Percentiles rank a stretch among this genome's conserved stretches.
These are phyloP conservation scores for Drosophila pallidifrons DNA, from an alignment of 1,140 invertebrate species.

Conservation along the genomic window DNA sequence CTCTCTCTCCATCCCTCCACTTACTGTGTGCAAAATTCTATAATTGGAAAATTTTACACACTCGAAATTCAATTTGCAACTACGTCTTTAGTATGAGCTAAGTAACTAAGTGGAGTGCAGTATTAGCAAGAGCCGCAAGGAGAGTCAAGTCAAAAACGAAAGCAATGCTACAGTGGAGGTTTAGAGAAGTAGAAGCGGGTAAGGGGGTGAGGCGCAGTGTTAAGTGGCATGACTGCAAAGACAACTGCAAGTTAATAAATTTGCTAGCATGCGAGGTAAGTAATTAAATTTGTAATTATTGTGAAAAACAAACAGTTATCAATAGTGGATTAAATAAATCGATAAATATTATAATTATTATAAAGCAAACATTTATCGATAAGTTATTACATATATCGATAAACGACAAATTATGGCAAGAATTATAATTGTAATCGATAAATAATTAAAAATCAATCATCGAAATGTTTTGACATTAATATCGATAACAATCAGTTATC, in stretches of 20 bases:
- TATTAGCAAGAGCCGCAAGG: conserved; percentile 22
- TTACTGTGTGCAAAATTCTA: conserved; percentile 54
- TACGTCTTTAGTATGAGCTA: conserved; percentile 14
- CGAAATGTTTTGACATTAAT: no score
- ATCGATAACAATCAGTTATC: no score
- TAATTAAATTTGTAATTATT: conserved; percentile 20
- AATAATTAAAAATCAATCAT: no score
- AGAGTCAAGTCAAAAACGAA: not conserved
- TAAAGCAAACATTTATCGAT: no score
- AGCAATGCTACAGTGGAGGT: not conserved
- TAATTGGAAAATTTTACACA: conserved; percentile 83
- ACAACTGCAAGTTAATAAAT: conserved; percentile 24
- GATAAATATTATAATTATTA: not conserved
- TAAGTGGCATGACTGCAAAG: conserved; percentile 25
- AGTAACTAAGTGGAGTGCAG: conserved; percentile 1
- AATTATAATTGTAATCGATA: no score
- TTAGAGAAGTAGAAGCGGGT: not conserved
- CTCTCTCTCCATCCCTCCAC: not conserved
- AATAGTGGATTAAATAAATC: not conserved
- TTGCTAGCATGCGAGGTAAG: conserved; percentile 16
- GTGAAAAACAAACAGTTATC: not conserved
- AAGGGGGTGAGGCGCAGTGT: not conserved
- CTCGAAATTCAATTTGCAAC: conserved; percentile 77
- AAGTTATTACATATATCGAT: no score
- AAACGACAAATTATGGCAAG: no score